Conservation (phyloP, 2,113 vertebrate genomes). For the Otocyon megalotis region DNA sequence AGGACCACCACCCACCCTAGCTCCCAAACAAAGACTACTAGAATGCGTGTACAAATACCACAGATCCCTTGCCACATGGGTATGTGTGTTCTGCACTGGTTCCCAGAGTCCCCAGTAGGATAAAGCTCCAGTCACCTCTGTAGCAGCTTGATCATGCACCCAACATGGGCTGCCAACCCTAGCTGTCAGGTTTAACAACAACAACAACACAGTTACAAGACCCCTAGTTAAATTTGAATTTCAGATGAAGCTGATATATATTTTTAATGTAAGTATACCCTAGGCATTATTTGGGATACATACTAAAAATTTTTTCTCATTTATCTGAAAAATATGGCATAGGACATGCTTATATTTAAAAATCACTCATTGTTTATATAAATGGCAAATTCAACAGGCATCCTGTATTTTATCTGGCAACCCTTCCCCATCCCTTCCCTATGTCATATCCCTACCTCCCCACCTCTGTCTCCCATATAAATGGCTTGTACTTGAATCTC, state of each 20-base stretch:
- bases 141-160: not conserved
- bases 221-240: not conserved
- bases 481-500: not conserved
- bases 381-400: not conserved
- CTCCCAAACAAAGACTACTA: not conserved
- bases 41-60: not conserved
- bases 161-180: not conserved
- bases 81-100: not conserved
- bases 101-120: not conserved
- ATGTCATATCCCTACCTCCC: not conserved
- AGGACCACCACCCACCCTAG: not conserved
- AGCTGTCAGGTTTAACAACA: not conserved
- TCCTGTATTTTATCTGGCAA: not conserved
- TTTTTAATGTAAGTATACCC: not conserved
- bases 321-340: not conserved
- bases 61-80: not conserved
- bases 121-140: not conserved
- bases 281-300: not conserved
- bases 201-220: not conserved
- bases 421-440: not conserved
- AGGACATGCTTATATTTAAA: not conserved
- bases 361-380: not conserved
- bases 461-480: not conserved
- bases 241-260: not conserved
- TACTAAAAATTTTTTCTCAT: not conserved